Evolutionary conservation across 2,113 vertebrate species (phyloP).

Genomic region (Crotalus tigris): DNA sequence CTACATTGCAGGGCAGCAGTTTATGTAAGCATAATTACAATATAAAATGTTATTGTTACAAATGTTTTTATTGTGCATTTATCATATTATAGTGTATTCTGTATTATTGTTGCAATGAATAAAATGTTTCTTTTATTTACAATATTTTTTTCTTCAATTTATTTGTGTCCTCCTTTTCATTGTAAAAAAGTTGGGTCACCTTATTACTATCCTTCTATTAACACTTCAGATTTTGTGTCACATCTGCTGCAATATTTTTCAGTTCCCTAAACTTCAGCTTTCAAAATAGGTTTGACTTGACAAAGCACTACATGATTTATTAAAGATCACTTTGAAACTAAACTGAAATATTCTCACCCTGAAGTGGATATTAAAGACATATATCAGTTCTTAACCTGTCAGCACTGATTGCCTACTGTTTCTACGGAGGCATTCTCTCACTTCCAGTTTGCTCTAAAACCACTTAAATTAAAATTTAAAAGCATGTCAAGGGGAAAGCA

Average conservation of each 20-base stretch:
- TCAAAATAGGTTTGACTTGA: background rate
- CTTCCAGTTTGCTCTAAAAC: background rate
- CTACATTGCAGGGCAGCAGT: too few relatives aligned
- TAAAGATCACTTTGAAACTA: background rate
- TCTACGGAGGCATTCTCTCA: background rate
- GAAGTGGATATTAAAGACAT: background rate
- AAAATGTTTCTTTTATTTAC: too few relatives aligned
- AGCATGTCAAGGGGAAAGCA: conserved; percentile 5
- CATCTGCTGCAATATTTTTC: background rate
- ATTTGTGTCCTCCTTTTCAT: too few relatives aligned
- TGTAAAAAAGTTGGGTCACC: too few relatives aligned
- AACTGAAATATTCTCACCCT: conserved; percentile 1
- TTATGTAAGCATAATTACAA: too few relatives aligned
- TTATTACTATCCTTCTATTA: background rate
- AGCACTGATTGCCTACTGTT: background rate
- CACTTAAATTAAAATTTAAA: conserved; percentile 3
- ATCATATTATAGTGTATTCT: too few relatives aligned
- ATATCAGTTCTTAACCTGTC: conserved; percentile 1
- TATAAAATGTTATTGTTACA: too few relatives aligned
- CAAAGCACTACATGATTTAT: background rate
- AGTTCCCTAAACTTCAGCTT: background rate
- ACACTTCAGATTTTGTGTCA: background rate
- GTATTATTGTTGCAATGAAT: too few relatives aligned
- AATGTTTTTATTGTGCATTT: too few relatives aligned
- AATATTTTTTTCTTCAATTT: too few relatives aligned